phyloP scores from a whole-genome alignment of 2,113 vertebrate genomes.

The Arizona elegans region DNA sequence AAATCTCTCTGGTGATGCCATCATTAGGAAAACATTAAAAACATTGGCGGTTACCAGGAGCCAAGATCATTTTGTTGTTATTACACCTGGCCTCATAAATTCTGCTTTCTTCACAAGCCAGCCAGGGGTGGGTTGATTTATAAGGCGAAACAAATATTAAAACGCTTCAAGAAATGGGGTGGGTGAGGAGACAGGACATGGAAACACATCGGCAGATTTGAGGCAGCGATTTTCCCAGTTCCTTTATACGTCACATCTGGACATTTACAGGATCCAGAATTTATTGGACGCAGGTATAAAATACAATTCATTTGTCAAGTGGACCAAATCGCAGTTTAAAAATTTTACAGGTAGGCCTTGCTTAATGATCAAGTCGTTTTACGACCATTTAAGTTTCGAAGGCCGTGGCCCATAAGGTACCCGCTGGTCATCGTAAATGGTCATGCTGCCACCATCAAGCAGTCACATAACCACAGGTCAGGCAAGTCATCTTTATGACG shows the following conservation, averaged over 20 bases:
- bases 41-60: neutral
- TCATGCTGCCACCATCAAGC: no score
- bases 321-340: neutral
- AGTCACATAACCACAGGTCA: no score
- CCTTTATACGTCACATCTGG: neutral
- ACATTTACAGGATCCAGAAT: neutral
- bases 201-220: neutral
- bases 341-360: neutral
- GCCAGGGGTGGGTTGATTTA: conserved; percentile 35
- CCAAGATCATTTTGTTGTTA: neutral
- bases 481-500: no score
- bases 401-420: neutral
- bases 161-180: neutral
- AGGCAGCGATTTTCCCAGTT: neutral
- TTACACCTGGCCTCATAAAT: conserved; percentile 57
- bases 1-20: neutral
- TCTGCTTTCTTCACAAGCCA: conserved; percentile 9
- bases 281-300: neutral
- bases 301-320: neutral
- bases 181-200: no score
- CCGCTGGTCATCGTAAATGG: no score
- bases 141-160: conserved; percentile 38
- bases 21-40: conserved; percentile 41
- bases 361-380: neutral
- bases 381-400: neutral